Base-by-base conservation (phyloP, 2,888 invertebrate genomes). In the Mongoloraphidia duomilia region DNA sequence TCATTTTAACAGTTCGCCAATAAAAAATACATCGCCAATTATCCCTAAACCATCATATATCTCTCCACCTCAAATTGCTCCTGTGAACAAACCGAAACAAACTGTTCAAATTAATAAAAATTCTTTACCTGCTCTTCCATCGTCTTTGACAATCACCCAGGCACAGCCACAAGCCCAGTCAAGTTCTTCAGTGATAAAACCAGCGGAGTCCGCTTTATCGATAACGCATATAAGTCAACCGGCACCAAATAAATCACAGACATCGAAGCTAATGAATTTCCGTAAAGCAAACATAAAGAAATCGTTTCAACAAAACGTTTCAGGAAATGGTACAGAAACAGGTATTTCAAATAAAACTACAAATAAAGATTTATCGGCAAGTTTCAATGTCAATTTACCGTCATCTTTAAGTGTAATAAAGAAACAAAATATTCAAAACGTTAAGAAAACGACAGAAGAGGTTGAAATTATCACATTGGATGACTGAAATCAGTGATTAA, bases 91-190 rank as follows among this genome's bases (percentile, higher is more conserved):
- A 42, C 38, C 13, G 35, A 26, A 26, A 26, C 26, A 26, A 26
- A 6, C 26, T 6, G 26, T 26, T 26, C 26, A 26, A 26, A 26
- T 26, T 47, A 9, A 56, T 59, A 47, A 61, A 58, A 52, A 55
- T 50, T 42, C 46, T 57, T 40, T 58, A 56, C 48, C 52, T n/a
- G 58, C 51, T 43, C 61, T 76, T 14, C 75, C 76, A 0, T 67
- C 75, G 0, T 73, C 74, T 1, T 55, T 76, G 17, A 72, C 73
- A 0, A 71, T 76, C 11, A 75, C 74, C 0, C 75, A 74, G 58
- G 68, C 60, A 9, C 5, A 69, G 67, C 50, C 60, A 54, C 12
- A 53, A 11, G 12, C 36, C 17, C 40, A 45, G 9, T 38, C 47
- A 9, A 41, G 12, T 36, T 12, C 50, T 10, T 38, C 44, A 10